These are phyloP conservation scores for Rutilus rutilus DNA, from an alignment of 2,113 vertebrate species.

Conservation along the genomic window DNA sequence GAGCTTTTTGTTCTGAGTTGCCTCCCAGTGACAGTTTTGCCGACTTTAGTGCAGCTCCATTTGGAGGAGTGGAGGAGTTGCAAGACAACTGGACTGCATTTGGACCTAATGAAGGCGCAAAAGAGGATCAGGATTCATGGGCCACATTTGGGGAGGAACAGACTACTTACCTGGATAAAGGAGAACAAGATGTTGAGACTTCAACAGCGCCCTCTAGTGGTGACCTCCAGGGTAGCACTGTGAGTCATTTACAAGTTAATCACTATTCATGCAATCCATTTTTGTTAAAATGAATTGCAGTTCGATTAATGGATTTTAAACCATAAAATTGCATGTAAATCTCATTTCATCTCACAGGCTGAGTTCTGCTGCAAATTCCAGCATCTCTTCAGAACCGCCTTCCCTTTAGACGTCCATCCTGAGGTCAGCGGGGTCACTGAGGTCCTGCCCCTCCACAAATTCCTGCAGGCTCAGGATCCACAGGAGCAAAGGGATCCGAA, in stretches of 20 bases:
- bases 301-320: neutral
- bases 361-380: conserved; percentile 82
- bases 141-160: conserved; percentile 80
- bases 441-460: conserved; percentile 73
- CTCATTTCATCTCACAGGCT: conserved; percentile 65
- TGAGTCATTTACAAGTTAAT: conserved; percentile 66
- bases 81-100: conserved; percentile 84
- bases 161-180: conserved; percentile 53
- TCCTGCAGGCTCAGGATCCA: conserved; percentile 71
- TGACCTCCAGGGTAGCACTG: conserved; percentile 70
- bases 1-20: conserved; percentile 66
- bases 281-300: neutral
- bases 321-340: neutral
- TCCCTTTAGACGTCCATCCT: conserved; percentile 76
- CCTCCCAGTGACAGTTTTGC: conserved; percentile 91
- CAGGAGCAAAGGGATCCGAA: conserved; percentile 61
- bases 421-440: conserved; percentile 64
- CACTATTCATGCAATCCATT: too few species aligned
- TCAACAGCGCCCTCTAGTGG: conserved; percentile 61
- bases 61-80: conserved; percentile 62
- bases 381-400: conserved; percentile 84
- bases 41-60: conserved; percentile 88
- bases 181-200: conserved; percentile 61
- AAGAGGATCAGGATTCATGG: conserved; percentile 76
- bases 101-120: conserved; percentile 67